A percentile compares a stretch with the other conserved stretches of the same genome.
phyloP scores from a whole-genome alignment of 1,140 invertebrate species.

The Monochamus saltuarius region DNA sequence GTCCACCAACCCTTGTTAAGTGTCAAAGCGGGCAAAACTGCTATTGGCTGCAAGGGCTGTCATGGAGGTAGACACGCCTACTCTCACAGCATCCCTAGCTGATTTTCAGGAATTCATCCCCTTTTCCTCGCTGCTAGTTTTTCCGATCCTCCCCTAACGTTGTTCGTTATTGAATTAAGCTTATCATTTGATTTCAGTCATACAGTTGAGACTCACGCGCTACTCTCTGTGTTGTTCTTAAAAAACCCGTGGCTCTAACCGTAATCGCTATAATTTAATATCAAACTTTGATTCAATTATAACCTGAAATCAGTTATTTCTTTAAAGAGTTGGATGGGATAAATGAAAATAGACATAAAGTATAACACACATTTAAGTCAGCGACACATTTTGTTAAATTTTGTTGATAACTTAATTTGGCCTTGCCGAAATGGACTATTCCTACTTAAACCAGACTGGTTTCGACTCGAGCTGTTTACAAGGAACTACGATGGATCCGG shows the following conservation, averaged over 20 bases:
- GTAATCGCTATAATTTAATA: conserved; percentile 64
- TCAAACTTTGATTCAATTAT: conserved; percentile 47
- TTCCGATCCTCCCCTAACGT: conserved; percentile 43
- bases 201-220: conserved; percentile 56
- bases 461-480: conserved; percentile 69
- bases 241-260: conserved; percentile 46
- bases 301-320: conserved; percentile 8
- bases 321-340: conserved; percentile 28
- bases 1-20: conserved; percentile 32
- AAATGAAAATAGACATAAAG: conserved; percentile 4
- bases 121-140: conserved; percentile 34
- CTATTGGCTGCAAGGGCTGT: conserved; percentile 37
- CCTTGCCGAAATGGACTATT: conserved; percentile 63
- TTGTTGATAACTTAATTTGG: not conserved
- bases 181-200: conserved; percentile 73
- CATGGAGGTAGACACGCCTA: conserved; percentile 38
- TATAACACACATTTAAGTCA: not conserved
- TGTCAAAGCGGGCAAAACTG: conserved; percentile 24
- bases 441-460: conserved; percentile 70
- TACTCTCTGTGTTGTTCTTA: conserved; percentile 39
- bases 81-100: conserved; percentile 27
- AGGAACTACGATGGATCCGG: conserved; percentile 61
- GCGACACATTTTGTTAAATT: conserved; percentile 5
- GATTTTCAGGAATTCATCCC: conserved; percentile 25
- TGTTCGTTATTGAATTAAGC: conserved; percentile 69